Conservation (phyloP, 30 jellyfish, hydroid and myxozoan species). For the Rhopilema esculentum region DNA sequence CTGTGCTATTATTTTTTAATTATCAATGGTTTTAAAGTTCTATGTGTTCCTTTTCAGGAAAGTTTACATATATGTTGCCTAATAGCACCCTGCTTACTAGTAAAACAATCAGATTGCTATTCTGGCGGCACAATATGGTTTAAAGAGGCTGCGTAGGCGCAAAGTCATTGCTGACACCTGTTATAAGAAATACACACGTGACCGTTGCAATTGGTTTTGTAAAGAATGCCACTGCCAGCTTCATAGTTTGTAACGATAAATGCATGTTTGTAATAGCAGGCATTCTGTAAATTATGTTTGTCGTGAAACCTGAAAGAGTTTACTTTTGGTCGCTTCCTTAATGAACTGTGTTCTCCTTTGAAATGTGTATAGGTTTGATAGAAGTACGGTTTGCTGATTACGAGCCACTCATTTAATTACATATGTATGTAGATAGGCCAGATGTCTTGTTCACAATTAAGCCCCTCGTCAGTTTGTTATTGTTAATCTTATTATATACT, state of each 20-base stretch:
- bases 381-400: background rate
- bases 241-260: background rate
- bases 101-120: background rate
- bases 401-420: background rate
- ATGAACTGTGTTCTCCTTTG: background rate
- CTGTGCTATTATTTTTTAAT: too few species aligned
- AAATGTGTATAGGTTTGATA: background rate
- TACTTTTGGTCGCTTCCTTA: background rate
- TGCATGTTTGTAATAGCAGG: background rate
- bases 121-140: background rate
- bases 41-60: conserved; percentile 48
- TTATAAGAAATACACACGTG: background rate
- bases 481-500: too few species aligned
- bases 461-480: background rate
- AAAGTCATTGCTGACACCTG: background rate
- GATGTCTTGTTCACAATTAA: background rate
- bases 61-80: conserved; percentile 75
- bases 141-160: background rate
- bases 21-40: background rate
- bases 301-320: background rate
- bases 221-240: background rate
- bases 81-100: background rate
- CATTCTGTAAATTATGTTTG: background rate
- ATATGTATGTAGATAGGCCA: background rate
- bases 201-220: background rate